Evolutionary conservation across 2,797 vertebrate genomes (phyloP).

Genomic region (Oreortyx pictus): DNA sequence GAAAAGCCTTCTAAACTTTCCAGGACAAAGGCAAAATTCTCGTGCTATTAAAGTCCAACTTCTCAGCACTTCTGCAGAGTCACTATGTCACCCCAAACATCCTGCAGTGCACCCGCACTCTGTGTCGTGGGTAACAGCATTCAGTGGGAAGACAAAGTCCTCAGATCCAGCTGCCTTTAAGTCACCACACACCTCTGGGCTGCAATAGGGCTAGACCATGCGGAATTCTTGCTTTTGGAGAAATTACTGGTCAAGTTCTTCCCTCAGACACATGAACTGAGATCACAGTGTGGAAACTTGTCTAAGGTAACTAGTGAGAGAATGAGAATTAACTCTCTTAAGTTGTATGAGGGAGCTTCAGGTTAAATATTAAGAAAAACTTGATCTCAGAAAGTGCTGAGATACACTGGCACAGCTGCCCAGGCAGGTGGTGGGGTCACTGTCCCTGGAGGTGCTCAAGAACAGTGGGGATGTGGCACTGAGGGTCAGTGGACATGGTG

Average conservation of each 20-base stretch:
- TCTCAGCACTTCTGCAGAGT: background rate
- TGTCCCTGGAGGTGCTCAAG: too few species aligned
- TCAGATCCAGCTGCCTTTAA: background rate
- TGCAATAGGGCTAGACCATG: too few species aligned
- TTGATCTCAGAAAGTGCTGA: too few species aligned
- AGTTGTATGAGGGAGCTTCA: too few species aligned
- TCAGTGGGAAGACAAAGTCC: background rate
- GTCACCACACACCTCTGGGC: too few species aligned
- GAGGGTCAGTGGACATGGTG: too few species aligned
- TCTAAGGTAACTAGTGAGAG: too few species aligned
- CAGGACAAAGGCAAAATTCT: background rate
- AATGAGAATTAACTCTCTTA: too few species aligned
- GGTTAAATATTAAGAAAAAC: too few species aligned
- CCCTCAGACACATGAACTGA: background rate
- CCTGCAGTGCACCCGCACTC: background rate
- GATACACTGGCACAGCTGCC: too few species aligned
- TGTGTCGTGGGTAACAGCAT: accelerated
- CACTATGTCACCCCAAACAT: background rate
- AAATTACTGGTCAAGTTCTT: background rate
- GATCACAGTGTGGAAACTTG: background rate
- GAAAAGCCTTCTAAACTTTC: background rate
- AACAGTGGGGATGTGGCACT: too few species aligned
- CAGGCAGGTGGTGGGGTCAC: too few species aligned
- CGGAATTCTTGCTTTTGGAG: background rate
- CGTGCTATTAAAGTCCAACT: background rate